These are phyloP conservation scores for Aulostomus chinensis DNA, from an alignment of 2,797 vertebrate genomes.

Conservation along the genomic window DNA sequence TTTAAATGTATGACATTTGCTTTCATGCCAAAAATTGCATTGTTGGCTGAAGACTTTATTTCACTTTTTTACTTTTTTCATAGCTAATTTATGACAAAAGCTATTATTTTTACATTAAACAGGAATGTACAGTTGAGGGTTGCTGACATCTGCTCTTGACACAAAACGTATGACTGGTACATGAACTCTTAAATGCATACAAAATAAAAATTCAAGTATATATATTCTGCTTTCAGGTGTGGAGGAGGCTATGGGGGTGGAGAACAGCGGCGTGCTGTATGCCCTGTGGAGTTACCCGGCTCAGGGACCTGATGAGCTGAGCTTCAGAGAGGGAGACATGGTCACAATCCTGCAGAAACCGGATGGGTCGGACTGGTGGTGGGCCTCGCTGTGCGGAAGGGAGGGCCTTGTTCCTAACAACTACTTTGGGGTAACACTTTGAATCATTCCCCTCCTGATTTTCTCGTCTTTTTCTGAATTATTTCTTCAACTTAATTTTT, in stretches of 20 bases:
- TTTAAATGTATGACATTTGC: too few relatives aligned
- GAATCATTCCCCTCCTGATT: neutral
- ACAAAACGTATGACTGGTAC: too few relatives aligned
- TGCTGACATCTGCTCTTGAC: too few relatives aligned
- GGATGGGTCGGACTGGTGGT: conserved; percentile 89
- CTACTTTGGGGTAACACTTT: conserved; percentile 88
- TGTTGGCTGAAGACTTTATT: too few relatives aligned
- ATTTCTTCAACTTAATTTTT: neutral
- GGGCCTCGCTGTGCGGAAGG: conserved; percentile 87
- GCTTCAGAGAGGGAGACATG: conserved; percentile 89
- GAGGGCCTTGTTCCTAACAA: conserved; percentile 93
- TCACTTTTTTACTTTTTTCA: too few relatives aligned
- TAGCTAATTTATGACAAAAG: too few relatives aligned
- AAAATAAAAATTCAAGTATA: too few relatives aligned
- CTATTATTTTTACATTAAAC: too few relatives aligned
- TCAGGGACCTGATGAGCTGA: conserved; percentile 87
- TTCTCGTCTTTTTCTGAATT: neutral
- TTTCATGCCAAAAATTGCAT: too few relatives aligned
- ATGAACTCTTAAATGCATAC: too few relatives aligned
- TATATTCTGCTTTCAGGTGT: conserved; percentile 72
- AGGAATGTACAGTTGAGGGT: too few relatives aligned
- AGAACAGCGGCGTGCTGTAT: conserved; percentile 87
- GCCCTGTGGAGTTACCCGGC: conserved; percentile 90
- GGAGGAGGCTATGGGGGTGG: conserved; percentile 87
- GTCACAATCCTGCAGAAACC: conserved; percentile 89